phyloP scores from a whole-genome alignment of 2,888 invertebrate species.

The Magallana nippona region DNA sequence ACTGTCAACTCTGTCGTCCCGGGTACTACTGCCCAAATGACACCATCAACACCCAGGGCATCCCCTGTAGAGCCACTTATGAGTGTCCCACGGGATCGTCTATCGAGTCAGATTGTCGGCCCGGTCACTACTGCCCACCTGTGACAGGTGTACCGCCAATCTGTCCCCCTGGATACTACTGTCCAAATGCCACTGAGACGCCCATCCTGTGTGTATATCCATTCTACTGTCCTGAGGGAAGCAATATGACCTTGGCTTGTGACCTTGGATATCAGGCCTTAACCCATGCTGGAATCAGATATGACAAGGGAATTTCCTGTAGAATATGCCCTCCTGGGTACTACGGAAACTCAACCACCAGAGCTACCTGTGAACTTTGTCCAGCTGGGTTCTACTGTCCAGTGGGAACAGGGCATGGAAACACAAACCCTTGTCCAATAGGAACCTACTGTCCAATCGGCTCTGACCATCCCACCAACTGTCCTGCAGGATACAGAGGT shows the following conservation, averaged over 20 bases:
- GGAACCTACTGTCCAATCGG: conserved; percentile 74
- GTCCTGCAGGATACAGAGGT: conserved; percentile 72
- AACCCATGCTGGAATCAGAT: conserved; percentile 69
- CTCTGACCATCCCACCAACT: conserved; percentile 63
- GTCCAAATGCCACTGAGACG: conserved; percentile 71
- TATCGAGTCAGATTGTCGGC: conserved; percentile 69
- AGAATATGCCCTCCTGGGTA: conserved; percentile 73
- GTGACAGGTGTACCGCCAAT: conserved; percentile 71
- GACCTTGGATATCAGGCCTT: conserved; percentile 73
- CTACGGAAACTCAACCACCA: conserved; percentile 74
- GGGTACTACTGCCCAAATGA: conserved; percentile 76
- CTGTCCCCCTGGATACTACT: conserved; percentile 76
- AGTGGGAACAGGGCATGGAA: conserved; percentile 70
- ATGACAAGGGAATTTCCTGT: conserved; percentile 66
- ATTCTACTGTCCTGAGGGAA: conserved; percentile 75
- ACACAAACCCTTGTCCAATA: conserved; percentile 66
- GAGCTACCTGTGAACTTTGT: conserved; percentile 70
- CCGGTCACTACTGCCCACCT: conserved; percentile 74
- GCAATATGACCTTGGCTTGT: conserved; percentile 72
- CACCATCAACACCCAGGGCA: conserved; percentile 72
- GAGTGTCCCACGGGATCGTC: conserved; percentile 75
- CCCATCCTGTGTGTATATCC: conserved; percentile 72
- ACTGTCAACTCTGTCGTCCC: conserved; percentile 72
- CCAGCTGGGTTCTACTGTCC: conserved; percentile 78
- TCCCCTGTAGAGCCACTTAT: conserved; percentile 72